A percentile compares a stretch with the other conserved stretches of the same genome.
phyloP scores from a whole-genome alignment of 2,888 invertebrate species.

The Monoplex corrugatus region DNA sequence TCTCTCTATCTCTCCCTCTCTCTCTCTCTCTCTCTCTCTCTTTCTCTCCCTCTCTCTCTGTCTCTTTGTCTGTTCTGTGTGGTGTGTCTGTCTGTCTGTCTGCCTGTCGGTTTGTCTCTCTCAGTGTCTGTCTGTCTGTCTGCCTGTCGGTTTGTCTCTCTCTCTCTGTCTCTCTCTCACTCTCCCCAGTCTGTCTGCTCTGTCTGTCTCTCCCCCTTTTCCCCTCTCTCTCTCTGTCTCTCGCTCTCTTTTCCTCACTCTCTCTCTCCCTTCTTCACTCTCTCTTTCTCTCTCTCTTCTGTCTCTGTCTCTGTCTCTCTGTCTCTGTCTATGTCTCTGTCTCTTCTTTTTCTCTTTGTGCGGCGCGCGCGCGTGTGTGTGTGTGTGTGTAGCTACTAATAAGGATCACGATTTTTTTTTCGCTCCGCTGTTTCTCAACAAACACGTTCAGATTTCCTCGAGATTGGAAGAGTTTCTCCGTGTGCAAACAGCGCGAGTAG shows the following conservation, averaged over 20 bases:
- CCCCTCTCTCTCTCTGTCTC: background rate
- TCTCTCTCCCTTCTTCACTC: background rate
- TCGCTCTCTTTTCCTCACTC: background rate
- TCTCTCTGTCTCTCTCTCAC: constrained; percentile 16
- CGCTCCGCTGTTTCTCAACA: too few species aligned
- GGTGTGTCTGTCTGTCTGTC: too few species aligned
- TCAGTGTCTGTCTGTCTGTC: background rate
- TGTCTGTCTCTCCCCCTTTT: background rate
- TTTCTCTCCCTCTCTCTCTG: too few species aligned
- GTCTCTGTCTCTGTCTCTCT: constrained; percentile 5
- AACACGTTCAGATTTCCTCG: too few species aligned
- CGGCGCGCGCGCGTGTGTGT: background rate
- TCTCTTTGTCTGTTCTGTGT: too few species aligned
- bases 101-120: too few species aligned
- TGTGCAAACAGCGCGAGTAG: too few species aligned
- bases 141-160: background rate
- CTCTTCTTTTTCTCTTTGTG: background rate
- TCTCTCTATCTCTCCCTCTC: too few species aligned
- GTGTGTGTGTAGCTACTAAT: constrained; percentile 22
- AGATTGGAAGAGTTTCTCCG: too few species aligned
- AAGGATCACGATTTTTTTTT: too few species aligned
- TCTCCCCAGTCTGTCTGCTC: too few species aligned
- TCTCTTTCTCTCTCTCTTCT: constrained; percentile 15
- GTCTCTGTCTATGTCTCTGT: background rate
- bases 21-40: too few species aligned